Evolutionary conservation across 2,797 vertebrate genomes (phyloP).

Genomic region (Lateolabrax maculatus): DNA sequence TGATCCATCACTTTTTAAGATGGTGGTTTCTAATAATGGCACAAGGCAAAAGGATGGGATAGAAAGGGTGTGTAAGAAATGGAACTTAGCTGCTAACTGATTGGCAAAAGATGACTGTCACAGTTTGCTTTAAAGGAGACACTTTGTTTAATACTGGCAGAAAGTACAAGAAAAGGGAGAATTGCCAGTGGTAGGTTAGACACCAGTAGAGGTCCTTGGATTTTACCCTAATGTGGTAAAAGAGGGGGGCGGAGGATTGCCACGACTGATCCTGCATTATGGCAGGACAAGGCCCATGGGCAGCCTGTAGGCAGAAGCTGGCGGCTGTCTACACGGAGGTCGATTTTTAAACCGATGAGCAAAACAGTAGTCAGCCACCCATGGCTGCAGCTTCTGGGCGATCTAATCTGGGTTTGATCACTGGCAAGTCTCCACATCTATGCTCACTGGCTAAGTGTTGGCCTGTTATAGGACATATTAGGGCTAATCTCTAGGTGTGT

Average conservation of each 20-base stretch:
- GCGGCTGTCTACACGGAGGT: conserved; percentile 37
- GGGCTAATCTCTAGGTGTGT: conserved; percentile 77
- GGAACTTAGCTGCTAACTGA: background rate
- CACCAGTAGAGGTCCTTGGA: conserved; percentile 18
- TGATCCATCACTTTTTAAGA: conserved; percentile 54
- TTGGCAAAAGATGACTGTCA: conserved; percentile 10
- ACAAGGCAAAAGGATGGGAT: background rate
- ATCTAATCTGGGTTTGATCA: conserved; percentile 69
- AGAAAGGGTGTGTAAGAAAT: background rate
- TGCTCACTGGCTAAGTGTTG: conserved; percentile 48
- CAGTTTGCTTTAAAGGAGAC: too few relatives aligned
- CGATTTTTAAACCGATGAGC: conserved; percentile 64
- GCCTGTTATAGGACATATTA: conserved; percentile 63
- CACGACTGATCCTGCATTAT: conserved; percentile 50
- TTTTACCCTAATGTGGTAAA: conserved; percentile 24
- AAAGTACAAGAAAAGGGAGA: conserved; percentile 7
- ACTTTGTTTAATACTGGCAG: conserved; percentile 24
- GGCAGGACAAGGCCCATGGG: conserved; percentile 46
- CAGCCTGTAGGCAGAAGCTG: conserved; percentile 63
- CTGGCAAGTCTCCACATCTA: conserved; percentile 60
- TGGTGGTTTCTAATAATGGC: conserved; percentile 40
- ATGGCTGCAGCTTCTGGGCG: conserved; percentile 43
- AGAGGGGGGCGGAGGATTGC: conserved; percentile 30
- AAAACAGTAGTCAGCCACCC: conserved; percentile 58
- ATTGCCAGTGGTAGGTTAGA: conserved; percentile 1